Conservation (phyloP, 2,797 vertebrate species). For the Helarctos malayanus region DNA sequence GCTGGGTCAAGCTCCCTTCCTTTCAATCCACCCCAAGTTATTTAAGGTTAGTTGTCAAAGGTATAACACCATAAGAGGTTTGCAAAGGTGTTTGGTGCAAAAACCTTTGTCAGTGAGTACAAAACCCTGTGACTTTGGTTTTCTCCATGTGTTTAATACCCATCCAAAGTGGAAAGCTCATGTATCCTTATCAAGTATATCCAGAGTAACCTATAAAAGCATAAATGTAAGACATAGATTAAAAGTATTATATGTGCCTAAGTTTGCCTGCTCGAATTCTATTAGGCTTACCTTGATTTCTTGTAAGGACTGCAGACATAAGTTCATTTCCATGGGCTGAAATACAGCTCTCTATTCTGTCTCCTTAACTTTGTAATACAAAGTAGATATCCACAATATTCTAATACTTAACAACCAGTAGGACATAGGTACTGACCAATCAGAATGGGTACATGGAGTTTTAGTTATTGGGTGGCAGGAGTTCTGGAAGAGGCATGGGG, state of each 20-base stretch:
- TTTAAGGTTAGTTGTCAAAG: not conserved
- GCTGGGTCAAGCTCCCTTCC: not conserved
- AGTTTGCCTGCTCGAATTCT: not conserved
- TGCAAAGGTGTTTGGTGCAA: not conserved
- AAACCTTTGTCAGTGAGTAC: not conserved
- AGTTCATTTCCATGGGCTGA: not conserved
- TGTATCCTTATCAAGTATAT: conserved; percentile 4
- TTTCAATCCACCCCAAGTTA: not conserved
- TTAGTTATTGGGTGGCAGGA: not conserved
- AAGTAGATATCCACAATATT: not conserved
- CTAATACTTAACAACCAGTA: conserved; percentile 7
- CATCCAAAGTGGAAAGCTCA: not conserved
- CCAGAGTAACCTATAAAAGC: not conserved
- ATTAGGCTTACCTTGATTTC: conserved; percentile 6
- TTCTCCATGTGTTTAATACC: not conserved
- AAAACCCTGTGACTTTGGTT: not conserved
- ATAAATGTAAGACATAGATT: not conserved
- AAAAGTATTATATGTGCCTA: not conserved
- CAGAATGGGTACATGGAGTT: not conserved
- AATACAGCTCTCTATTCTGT: not conserved
- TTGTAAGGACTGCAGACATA: not conserved
- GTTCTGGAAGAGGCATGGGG: not conserved
- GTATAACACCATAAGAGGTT: not conserved
- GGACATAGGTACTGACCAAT: not conserved
- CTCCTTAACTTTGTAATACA: conserved; percentile 26